Conservation (phyloP, 1,140 invertebrate species). For the Drosophila seguyi region DNA sequence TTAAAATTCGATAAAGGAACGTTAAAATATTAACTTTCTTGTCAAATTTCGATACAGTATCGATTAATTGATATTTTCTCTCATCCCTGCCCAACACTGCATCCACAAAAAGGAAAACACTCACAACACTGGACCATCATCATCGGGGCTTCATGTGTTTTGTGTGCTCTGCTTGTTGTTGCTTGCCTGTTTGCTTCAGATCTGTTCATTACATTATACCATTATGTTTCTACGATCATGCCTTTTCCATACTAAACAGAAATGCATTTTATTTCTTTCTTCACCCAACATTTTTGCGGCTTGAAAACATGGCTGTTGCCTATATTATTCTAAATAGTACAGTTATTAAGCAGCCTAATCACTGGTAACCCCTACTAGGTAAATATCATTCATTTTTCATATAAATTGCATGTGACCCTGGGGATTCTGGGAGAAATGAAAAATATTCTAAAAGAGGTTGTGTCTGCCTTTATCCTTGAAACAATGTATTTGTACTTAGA, state of each 20-base stretch:
- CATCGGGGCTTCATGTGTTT: conserved; percentile 54
- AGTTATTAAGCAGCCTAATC: conserved; percentile 75
- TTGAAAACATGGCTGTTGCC: conserved; percentile 36
- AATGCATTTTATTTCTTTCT: conserved; percentile 42
- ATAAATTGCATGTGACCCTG: conserved; percentile 14
- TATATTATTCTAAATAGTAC: conserved; percentile 57
- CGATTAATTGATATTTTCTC: not conserved
- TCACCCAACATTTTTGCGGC: conserved; percentile 37
- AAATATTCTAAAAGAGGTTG: not conserved
- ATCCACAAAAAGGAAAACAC: conserved; percentile 9
- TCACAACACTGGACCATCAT: conserved; percentile 15
- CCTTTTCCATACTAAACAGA: conserved; percentile 33
- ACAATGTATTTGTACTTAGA: too few relatives aligned
- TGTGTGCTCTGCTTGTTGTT: conserved; percentile 80
- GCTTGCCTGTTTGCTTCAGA: conserved; percentile 82
- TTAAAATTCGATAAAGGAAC: too few relatives aligned
- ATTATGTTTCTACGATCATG: conserved; percentile 13
- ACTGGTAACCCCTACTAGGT: conserved; percentile 76
- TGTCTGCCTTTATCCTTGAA: not conserved
- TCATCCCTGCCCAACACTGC: conserved; percentile 14
- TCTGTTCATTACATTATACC: conserved; percentile 66
- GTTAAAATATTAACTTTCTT: too few relatives aligned
- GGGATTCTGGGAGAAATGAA: not conserved
- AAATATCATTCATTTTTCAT: conserved; percentile 56
- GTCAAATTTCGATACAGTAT: not conserved